phyloP scores from a whole-genome alignment of 2,888 invertebrate genomes.

The Nycteola revayana region DNA sequence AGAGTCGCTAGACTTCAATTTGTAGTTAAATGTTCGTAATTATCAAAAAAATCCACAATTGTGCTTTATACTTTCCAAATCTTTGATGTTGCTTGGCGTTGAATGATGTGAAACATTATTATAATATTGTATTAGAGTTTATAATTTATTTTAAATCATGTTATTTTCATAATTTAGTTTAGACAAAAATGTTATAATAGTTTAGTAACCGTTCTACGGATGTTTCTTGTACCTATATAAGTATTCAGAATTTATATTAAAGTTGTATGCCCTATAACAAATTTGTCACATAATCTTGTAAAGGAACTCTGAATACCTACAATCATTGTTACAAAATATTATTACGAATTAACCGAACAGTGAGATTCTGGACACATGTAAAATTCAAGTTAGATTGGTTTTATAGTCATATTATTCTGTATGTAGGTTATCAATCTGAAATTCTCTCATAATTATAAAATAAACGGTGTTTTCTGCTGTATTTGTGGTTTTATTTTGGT shows the following conservation, averaged over 20 bases:
- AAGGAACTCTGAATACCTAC: conserved; percentile 61
- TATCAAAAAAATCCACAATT: conserved; percentile 56
- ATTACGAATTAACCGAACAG: conserved; percentile 51
- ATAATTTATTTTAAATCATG: conserved; percentile 65
- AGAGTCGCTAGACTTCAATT: conserved; percentile 78
- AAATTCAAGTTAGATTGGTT: conserved; percentile 80
- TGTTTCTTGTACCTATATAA: conserved; percentile 63
- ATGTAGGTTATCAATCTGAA: conserved; percentile 83
- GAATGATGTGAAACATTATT: conserved; percentile 72
- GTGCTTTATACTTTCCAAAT: conserved; percentile 70
- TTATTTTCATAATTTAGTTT: conserved; percentile 74
- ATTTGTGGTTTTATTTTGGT: conserved; percentile 39
- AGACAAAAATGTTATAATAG: conserved; percentile 74
- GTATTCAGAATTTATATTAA: conserved; percentile 67
- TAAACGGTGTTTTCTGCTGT: conserved; percentile 84
- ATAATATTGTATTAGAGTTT: conserved; percentile 57
- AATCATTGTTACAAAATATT: conserved; percentile 45
- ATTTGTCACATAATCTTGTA: conserved; percentile 72
- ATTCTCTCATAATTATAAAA: conserved; percentile 83
- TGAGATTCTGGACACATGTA: conserved; percentile 68
- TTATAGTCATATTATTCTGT: conserved; percentile 80
- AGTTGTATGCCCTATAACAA: conserved; percentile 65
- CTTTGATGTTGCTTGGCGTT: conserved; percentile 78
- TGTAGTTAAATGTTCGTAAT: conserved; percentile 67
- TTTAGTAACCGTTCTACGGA: conserved; percentile 62